A percentile compares a stretch with the other conserved stretches of the same genome.
Conservation (phyloP, 2,113 vertebrate genomes). For the Nothoprocta perdicaria region DNA sequence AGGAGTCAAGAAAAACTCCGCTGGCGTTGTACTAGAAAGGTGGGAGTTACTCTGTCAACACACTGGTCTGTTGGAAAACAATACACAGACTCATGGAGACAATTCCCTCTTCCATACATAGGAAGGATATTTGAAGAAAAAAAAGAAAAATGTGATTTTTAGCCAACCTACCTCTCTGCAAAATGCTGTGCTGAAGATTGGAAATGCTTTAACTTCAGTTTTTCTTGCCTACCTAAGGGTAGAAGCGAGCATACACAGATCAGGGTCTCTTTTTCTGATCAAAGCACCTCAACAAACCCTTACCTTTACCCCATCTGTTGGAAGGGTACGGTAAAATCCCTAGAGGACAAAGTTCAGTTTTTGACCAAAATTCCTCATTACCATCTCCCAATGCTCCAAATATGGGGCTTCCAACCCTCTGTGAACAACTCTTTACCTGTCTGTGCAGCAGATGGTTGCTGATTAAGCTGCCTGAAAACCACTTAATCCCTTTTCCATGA, state of each 20-base stretch:
- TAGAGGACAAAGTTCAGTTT: accelerated
- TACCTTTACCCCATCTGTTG: neutral
- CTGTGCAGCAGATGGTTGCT: neutral
- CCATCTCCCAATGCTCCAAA: neutral
- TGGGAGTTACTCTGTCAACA: neutral
- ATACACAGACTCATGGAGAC: neutral
- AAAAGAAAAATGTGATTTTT: neutral
- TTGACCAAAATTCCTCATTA: neutral
- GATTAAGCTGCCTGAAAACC: accelerated
- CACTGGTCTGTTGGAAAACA: accelerated
- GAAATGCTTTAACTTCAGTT: accelerated
- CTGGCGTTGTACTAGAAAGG: neutral
- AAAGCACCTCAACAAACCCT: neutral
- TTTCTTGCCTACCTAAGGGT: neutral
- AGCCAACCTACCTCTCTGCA: neutral
- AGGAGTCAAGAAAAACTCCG: neutral
- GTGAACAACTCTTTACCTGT: neutral
- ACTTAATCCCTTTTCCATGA: neutral
- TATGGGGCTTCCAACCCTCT: neutral
- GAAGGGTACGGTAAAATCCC: neutral
- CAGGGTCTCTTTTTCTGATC: neutral
- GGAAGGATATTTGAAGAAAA: neutral
- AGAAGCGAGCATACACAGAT: neutral
- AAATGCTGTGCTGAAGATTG: accelerated
- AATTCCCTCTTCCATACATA: neutral